Conservation (phyloP, 2,797 vertebrate species). For the Myiotriccus ornatus region DNA sequence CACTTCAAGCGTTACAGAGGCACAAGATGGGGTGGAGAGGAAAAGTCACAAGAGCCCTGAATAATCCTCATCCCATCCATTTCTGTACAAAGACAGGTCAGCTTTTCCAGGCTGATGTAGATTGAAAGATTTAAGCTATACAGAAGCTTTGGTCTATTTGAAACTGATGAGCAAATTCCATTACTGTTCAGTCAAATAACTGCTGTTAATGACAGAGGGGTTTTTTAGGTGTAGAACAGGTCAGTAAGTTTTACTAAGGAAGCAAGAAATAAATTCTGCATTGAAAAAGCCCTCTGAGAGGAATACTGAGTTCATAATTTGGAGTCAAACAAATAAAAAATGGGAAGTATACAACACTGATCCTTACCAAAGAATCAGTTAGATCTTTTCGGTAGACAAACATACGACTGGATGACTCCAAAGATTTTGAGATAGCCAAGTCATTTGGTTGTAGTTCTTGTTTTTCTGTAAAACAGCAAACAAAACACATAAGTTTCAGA, state of each 20-base stretch:
- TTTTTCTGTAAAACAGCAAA: constrained; percentile 80
- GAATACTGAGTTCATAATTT: background rate
- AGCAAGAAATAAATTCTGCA: background rate
- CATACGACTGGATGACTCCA: constrained; percentile 85
- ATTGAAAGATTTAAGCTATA: constrained; percentile 22
- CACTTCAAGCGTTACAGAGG: background rate
- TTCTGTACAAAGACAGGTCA: background rate
- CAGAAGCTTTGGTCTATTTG: constrained; percentile 18
- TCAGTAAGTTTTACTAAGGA: background rate
- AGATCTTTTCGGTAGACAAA: constrained; percentile 89
- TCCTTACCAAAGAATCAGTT: constrained; percentile 86
- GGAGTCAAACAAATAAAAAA: background rate
- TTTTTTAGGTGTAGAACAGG: background rate
- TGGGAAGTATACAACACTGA: background rate
- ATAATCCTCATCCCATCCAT: background rate
- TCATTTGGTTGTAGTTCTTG: constrained; percentile 88
- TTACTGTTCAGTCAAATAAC: constrained; percentile 14
- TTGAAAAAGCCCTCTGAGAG: background rate
- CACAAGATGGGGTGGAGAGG: rapidly evolving
- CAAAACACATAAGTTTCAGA: constrained; percentile 8
- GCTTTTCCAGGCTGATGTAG: background rate
- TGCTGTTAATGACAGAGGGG: background rate
- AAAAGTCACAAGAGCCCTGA: background rate
- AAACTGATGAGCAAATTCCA: constrained; percentile 42
- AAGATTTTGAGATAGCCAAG: constrained; percentile 83